Evolutionary conservation across 2,113 vertebrate genomes (phyloP), one percentile per base, ranked within the genome.

Genomic region (Zeus faber): DNA sequence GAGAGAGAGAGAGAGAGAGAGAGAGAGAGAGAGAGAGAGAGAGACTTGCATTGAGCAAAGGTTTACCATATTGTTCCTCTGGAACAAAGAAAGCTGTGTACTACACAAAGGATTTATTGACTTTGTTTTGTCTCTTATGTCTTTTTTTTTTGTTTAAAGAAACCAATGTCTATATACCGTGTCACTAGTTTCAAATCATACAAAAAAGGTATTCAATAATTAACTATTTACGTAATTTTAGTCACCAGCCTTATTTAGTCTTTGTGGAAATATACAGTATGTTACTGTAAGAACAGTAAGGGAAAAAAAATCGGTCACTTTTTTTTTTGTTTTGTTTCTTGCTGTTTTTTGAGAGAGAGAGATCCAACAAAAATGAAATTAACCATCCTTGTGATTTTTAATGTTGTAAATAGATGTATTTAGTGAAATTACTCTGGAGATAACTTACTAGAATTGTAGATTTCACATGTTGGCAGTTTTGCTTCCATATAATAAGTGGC

Each of bases 241-340:
- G 89, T 92, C 91, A 91, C 74, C 74, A 70, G 89, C 89, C 87
- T 90, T 90, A 88, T 92, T 82, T 91, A 91, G 90, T 89, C 80
- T 85, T 82, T 84, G 89, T 89, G 86, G n/a, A 86, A 87, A 78
- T 89, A 89, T 91, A 89, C 90, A 91, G 89, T 91, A 91, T 90
- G 88, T 91, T 91, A 89, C 91, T 94, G 91, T 92, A 90, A 89
- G 89, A 89, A 91, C 89, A 90, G 89, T 88, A n/a, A n/a, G n/a
- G n/a, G n/a, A n/a, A n/a, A n/a, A 88, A 91, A 80, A 82, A 81
- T 40, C 57, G 89, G 87, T 87, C 82, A 79, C 83, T 83, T 81
- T 77, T 77, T 71, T 59, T 77, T 79, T 79, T 43, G 74, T 80
- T 84, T 84, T 85, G n/a, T n/a, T n/a, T n/a, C n/a, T n/a, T n/a